Evolutionary conservation across 1,140 invertebrate species (phyloP).

Genomic region (Himalopsyche phryganea): DNA sequence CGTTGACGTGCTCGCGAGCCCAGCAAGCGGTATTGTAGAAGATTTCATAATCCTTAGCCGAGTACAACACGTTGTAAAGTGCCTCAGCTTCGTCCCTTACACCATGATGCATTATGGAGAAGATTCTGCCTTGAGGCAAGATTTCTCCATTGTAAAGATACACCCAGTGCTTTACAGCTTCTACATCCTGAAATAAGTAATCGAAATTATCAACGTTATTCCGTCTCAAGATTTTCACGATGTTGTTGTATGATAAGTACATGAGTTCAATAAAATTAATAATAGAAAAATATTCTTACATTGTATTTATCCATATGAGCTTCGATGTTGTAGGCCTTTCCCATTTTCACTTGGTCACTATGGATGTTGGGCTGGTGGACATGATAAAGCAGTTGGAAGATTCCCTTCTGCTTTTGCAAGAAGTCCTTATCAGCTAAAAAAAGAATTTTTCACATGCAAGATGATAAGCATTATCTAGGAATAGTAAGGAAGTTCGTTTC

Average conservation of each 20-base stretch:
- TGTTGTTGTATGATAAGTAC: too few relatives aligned
- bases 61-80: constrained; percentile 66
- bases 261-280: background rate
- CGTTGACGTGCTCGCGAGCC: constrained; percentile 61
- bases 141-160: constrained; percentile 54
- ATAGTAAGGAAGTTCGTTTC: too few relatives aligned
- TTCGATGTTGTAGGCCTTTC: constrained; percentile 54
- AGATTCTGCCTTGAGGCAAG: constrained; percentile 58
- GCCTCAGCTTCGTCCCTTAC: constrained; percentile 60
- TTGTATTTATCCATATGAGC: constrained; percentile 46
- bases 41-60: constrained; percentile 61
- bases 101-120: constrained; percentile 58
- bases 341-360: constrained; percentile 49
- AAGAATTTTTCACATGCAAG: too few relatives aligned
- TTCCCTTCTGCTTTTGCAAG: constrained; percentile 56
- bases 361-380: constrained; percentile 54
- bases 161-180: constrained; percentile 59
- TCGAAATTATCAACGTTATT: too few relatives aligned
- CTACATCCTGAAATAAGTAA: constrained; percentile 48
- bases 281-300: constrained; percentile 35
- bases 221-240: too few relatives aligned
- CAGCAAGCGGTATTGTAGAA: constrained; percentile 60
- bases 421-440: constrained; percentile 47
- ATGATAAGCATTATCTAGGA: too few relatives aligned
- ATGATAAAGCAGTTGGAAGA: constrained; percentile 62